Evolutionary conservation across 2,113 vertebrate genomes (phyloP), one percentile per base, ranked within the genome.

Genomic region (Clarias magur): DNA sequence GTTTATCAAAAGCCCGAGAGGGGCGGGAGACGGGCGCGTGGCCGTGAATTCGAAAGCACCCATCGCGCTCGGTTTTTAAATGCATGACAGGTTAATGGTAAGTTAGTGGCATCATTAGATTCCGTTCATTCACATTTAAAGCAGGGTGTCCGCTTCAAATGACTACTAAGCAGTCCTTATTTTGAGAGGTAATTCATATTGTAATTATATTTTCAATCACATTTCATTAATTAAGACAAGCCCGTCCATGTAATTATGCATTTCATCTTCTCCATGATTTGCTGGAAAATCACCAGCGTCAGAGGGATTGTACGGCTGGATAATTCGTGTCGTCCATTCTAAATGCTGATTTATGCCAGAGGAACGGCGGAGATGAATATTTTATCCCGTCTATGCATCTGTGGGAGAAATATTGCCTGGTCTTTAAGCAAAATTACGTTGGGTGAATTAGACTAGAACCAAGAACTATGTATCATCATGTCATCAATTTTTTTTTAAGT

Each of bases 181-280:
- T 93, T 93, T 90, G 92, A 95, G 93, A 93, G 94, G 93, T 94
- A 93, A 95, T 95, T 95, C 94, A 96, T 96, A 95, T 95, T 95
- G 91, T 95, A 96, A 96, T 96, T 94, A 96, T 94, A 93, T 95
- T 95, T 95, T 95, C 94, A 94, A 95, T 95, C 95, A 96, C 93
- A 93, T 92, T 89, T 95, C 94, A 94, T 95, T 96, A 95, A 95
- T 96, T 95, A 95, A 93, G 94, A 94, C 93, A 92, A 90, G 92
- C 91, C 87, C 53, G 86, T 72, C 90, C 93, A 93, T 95, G 93
- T 95, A 96, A 95, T 95, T 95, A 95, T 92, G 93, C 94, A 95
- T 94, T 94, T 95, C 92, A 94, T 95, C 93, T 93, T 91, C 91
- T 93, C 90, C 91, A 83, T 86, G 91, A 94, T 92, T 93, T 87